Evolutionary conservation across 2,888 invertebrate genomes (phyloP), one percentile per base, ranked within the genome.

Genomic region (Amaurobius ferox): DNA sequence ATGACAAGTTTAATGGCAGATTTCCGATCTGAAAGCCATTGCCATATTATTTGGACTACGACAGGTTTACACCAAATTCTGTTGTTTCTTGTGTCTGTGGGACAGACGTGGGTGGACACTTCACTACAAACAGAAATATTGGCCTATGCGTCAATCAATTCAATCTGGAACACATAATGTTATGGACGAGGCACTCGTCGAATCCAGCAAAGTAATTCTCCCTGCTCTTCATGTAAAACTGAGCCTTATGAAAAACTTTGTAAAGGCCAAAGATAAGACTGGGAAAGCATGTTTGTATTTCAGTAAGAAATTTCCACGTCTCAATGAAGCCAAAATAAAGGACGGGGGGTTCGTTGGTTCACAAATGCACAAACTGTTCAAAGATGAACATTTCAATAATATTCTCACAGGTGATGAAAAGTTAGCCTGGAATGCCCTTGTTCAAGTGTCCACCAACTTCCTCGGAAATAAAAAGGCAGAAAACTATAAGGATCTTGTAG

Each of bases 401-500:
- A n/a, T n/a, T n/a, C n/a, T n/a, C n/a, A n/a, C n/a, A n/a, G n/a
- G n/a, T n/a, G n/a, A n/a, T n/a, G n/a, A n/a, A n/a, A n/a, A n/a
- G n/a, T n/a, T n/a, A n/a, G n/a, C n/a, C n/a, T n/a, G n/a, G 55
- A 16, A 55, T 55, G 5, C 55, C 16, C 16, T 55, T 35, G 35
- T 35, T 35, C 35, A 35, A 35, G 35, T 35, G 35, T 11, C n/a
- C n/a, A 71, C 6, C 40, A 71, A 70, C 70, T 70, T 70, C 70
- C 70, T 70, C 16, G 40, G 19, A 16, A 44, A 70, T 70, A 2
- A 30, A 23, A 44, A 71, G 55, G 48, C 19, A 16, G 23, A 44
- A 71, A 71, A 71, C 48, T 71, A 71, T 26, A 44, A 71, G 48
- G 29, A 71, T 35, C 71, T 44, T 13, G 55, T 44, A 9, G 48